These are phyloP conservation scores for Diacarnus erythraeanus DNA, from an alignment of 37 sponge, comb jelly and placozoan genomes.

Conservation along the genomic window DNA sequence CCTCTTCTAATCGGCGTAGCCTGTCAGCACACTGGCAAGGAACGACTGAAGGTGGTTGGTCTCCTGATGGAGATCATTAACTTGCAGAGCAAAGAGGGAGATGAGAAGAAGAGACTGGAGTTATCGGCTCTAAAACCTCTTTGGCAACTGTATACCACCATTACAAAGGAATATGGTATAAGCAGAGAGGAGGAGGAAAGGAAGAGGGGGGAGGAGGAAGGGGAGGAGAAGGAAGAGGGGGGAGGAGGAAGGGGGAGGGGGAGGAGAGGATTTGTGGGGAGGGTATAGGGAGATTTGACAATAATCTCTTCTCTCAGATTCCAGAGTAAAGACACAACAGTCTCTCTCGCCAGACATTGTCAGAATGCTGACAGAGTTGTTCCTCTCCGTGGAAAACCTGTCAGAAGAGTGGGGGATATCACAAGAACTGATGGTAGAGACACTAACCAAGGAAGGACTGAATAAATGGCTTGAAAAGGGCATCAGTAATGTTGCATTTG, in stretches of 20 bases:
- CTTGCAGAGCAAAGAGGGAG: neutral
- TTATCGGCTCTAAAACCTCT: constrained; percentile 79
- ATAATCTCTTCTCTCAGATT: constrained; percentile 1
- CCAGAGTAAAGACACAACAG: constrained; percentile 24
- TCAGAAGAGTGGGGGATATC: constrained; percentile 70
- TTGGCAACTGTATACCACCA: constrained; percentile 80
- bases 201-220: no score
- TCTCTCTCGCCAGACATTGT: constrained; percentile 61
- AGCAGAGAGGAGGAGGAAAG: no score
- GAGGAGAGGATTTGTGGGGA: no score
- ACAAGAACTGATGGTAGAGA: constrained; percentile 59
- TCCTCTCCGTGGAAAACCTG: constrained; percentile 70
- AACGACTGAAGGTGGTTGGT: constrained; percentile 55
- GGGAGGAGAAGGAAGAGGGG: no score
- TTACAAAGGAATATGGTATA: constrained; percentile 68
- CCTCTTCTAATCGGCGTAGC: constrained; percentile 57
- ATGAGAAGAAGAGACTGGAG: constrained; percentile 37
- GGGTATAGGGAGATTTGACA: neutral
- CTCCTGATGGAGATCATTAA: constrained; percentile 53
- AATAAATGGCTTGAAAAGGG: constrained; percentile 68
- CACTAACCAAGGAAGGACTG: constrained; percentile 55
- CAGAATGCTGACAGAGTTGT: constrained; percentile 74
- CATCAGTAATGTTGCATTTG: constrained; percentile 68
- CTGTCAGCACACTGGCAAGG: constrained; percentile 67
- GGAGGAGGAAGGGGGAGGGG: no score